A percentile compares a stretch with the other conserved stretches of the same genome.
phyloP scores from a whole-genome alignment of 2,113 vertebrate species.

The Australoheros scitulus region DNA sequence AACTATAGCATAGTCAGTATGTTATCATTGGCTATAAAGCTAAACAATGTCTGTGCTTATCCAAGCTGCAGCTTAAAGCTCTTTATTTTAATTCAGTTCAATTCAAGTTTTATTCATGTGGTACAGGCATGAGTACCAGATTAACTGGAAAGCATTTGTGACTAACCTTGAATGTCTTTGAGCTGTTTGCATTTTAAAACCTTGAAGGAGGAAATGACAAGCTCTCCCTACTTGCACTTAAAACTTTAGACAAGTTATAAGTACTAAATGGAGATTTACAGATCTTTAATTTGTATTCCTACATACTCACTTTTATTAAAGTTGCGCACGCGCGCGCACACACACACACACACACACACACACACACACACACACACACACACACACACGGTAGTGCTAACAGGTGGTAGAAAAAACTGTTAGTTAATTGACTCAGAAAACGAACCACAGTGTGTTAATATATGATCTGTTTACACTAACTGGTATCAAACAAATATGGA shows the following conservation, averaged over 20 bases:
- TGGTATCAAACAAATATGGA: not conserved
- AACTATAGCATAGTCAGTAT: slow-evolving; percentile 4
- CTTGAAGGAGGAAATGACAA: not conserved
- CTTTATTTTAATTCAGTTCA: not conserved
- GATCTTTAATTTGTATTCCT: not conserved
- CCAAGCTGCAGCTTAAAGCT: not conserved
- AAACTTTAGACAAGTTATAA: too few relatives aligned
- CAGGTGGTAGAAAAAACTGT: not conserved
- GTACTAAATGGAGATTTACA: not conserved
- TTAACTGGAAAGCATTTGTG: not conserved
- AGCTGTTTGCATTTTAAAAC: not conserved
- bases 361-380: not conserved
- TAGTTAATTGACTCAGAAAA: not conserved
- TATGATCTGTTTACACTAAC: not conserved
- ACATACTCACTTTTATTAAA: not conserved
- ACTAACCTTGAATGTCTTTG: not conserved
- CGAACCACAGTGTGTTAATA: too few relatives aligned
- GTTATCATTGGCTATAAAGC: slow-evolving; percentile 25
- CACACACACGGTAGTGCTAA: too few relatives aligned
- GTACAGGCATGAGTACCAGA: not conserved
- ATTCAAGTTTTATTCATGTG: not conserved
- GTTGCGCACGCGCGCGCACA: not conserved
- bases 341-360: too few relatives aligned
- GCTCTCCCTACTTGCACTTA: too few relatives aligned
- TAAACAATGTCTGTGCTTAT: slow-evolving; percentile 5